Conservation (phyloP, 2,797 vertebrate genomes). For the Microctenopoma steveboyesi region DNA sequence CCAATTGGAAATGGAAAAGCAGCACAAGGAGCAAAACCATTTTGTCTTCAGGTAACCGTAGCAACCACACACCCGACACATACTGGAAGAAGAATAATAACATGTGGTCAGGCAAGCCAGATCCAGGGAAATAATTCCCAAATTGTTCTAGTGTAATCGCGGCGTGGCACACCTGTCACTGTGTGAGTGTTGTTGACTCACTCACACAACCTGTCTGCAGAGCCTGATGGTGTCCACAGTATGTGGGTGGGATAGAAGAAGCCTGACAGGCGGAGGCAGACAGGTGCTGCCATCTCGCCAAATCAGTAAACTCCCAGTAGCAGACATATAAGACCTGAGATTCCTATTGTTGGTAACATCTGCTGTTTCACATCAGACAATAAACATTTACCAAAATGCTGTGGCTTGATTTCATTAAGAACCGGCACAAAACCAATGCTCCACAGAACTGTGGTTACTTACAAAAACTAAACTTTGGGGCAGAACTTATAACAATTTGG, state of each 20-base stretch:
- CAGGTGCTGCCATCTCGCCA: conserved; percentile 33
- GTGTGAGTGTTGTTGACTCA: conserved; percentile 16
- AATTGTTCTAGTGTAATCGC: too few species aligned
- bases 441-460: background rate
- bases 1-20: background rate
- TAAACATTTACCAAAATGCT: background rate
- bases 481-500: background rate
- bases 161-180: conserved; percentile 6
- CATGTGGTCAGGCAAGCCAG: background rate
- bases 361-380: conserved; percentile 8
- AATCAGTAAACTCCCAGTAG: conserved; percentile 3
- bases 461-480: background rate
- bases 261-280: conserved; percentile 34
- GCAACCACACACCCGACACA: conserved; percentile 20
- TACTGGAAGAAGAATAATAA: background rate
- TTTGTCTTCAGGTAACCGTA: conserved; percentile 13
- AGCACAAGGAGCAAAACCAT: background rate
- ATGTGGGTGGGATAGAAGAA: conserved; percentile 17
- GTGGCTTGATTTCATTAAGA: background rate
- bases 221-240: background rate
- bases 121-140: too few species aligned
- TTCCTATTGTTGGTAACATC: background rate
- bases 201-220: conserved; percentile 45
- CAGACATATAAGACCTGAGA: background rate
- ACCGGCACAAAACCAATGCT: background rate